These are phyloP conservation scores for Siphonodentalium dalli DNA, from an alignment of 2,888 invertebrate species.

Conservation along the genomic window DNA sequence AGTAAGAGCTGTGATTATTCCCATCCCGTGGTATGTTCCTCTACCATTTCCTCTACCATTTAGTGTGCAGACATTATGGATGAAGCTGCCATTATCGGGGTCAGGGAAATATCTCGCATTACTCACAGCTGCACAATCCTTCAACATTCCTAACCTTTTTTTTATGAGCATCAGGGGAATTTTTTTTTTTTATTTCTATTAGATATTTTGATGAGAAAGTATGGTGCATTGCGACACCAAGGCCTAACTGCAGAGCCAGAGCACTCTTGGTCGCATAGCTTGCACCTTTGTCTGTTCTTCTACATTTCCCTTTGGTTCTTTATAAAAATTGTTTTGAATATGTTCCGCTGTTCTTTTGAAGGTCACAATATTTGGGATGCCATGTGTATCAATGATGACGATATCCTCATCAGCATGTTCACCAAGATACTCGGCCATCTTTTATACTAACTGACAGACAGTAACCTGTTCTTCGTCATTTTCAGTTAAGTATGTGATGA, in stretches of 20 bases:
- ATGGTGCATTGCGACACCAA: slow-evolving; percentile 37
- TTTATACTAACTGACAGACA: slow-evolving; percentile 1
- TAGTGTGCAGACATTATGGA: slow-evolving; percentile 34
- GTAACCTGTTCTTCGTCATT: slow-evolving; percentile 16
- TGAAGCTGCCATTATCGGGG: slow-evolving; percentile 2
- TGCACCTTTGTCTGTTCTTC: slow-evolving; percentile 30
- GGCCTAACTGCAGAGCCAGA: slow-evolving; percentile 34
- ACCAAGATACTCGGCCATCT: slow-evolving; percentile 7
- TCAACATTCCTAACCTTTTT: no score
- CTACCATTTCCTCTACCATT: slow-evolving; percentile 26
- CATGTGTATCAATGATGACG: slow-evolving; percentile 16
- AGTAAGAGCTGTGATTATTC: slow-evolving; percentile 3
- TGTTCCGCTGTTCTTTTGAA: slow-evolving; percentile 13
- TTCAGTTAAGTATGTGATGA: slow-evolving; percentile 2
- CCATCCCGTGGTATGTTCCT: slow-evolving; percentile 17
- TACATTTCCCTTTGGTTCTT: not conserved
- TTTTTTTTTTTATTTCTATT: slow-evolving; percentile 33
- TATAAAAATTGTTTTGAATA: slow-evolving; percentile 10
- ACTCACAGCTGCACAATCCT: no score
- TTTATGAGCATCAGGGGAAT: slow-evolving; percentile 32
- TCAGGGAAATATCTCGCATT: no score
- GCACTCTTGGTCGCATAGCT: slow-evolving; percentile 26
- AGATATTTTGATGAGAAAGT: slow-evolving; percentile 34
- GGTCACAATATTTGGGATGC: slow-evolving; percentile 17
- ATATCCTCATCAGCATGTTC: slow-evolving; percentile 7